Conservation (phyloP, 1,140 invertebrate genomes). For the Pollicipes pollicipes region DNA sequence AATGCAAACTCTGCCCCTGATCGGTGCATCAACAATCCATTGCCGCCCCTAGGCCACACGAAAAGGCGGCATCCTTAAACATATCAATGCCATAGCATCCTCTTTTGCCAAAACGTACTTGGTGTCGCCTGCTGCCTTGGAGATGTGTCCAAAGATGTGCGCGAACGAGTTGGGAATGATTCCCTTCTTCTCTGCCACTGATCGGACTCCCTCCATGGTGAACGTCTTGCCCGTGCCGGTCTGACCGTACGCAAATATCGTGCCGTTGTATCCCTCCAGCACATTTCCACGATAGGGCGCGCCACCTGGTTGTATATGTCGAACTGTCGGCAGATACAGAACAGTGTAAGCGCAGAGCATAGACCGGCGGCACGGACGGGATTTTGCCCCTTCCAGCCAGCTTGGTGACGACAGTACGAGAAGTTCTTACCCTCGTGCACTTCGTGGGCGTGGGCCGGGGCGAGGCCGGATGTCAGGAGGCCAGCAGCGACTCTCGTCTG, state of each 20-base stretch:
- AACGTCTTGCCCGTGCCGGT: conserved; percentile 61
- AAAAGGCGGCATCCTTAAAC: background rate
- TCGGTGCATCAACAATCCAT: too few relatives aligned
- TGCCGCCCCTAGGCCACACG: background rate
- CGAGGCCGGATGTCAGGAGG: background rate
- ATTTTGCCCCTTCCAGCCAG: too few relatives aligned
- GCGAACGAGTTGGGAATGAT: conserved; percentile 67
- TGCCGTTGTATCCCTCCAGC: conserved; percentile 46
- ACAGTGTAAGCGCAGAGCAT: conserved; percentile 35
- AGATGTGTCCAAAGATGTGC: conserved; percentile 55
- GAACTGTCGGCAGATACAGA: background rate
- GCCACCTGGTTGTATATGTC: conserved; percentile 36
- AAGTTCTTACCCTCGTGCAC: too few relatives aligned
- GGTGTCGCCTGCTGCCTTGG: conserved; percentile 48
- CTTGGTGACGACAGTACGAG: too few relatives aligned
- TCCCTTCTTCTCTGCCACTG: conserved; percentile 63
- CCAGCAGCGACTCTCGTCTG: background rate
- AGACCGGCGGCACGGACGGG: too few relatives aligned
- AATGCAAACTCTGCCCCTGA: conserved; percentile 4
- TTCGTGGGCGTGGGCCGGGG: too few relatives aligned
- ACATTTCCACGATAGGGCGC: conserved; percentile 54
- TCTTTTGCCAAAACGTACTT: conserved; percentile 37
- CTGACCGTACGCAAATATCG: conserved; percentile 60
- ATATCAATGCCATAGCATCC: too few relatives aligned
- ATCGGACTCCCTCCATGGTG: conserved; percentile 52